Percentiles rank a stretch among this genome's conserved stretches.
phyloP scores from a whole-genome alignment of 2,888 invertebrate species.

The Panopea generosa region DNA sequence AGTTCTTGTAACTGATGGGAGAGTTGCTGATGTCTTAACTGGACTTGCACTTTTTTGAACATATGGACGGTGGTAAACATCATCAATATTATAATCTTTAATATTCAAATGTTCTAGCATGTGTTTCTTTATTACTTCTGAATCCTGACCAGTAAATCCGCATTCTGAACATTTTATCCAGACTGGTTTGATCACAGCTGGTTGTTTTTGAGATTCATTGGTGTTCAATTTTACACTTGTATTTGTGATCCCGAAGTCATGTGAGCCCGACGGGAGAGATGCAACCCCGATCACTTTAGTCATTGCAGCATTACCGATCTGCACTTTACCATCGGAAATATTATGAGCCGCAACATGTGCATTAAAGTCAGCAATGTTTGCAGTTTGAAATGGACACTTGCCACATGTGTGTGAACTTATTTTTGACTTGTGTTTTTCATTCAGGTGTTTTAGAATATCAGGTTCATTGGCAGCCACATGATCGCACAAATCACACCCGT shows the following conservation, averaged over 20 bases:
- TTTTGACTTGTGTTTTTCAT: slow-evolving; percentile 56
- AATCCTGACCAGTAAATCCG: slow-evolving; percentile 78
- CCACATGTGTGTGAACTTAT: slow-evolving; percentile 72
- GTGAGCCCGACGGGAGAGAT: slow-evolving; percentile 18
- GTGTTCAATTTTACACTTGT: slow-evolving; percentile 26
- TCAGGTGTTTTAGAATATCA: slow-evolving; percentile 70
- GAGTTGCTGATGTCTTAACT: slow-evolving; percentile 7
- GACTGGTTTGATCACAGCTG: slow-evolving; percentile 63
- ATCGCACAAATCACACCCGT: slow-evolving; percentile 80
- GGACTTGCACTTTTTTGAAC: neutral
- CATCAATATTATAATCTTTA: slow-evolving; percentile 13
- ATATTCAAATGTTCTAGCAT: slow-evolving; percentile 77
- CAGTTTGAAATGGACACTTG: slow-evolving; percentile 76
- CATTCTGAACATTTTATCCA: slow-evolving; percentile 83
- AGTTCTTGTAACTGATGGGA: neutral
- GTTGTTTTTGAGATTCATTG: slow-evolving; percentile 26
- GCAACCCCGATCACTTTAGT: slow-evolving; percentile 39
- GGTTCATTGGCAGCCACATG: slow-evolving; percentile 72
- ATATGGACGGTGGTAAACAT: neutral
- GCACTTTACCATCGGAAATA: slow-evolving; percentile 30
- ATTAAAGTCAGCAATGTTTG: slow-evolving; percentile 76
- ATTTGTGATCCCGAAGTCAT: slow-evolving; percentile 12
- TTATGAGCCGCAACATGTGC: slow-evolving; percentile 72
- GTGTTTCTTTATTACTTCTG: slow-evolving; percentile 76
- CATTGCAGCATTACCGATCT: slow-evolving; percentile 25